A percentile compares a stretch with the other conserved stretches of the same genome.
These are phyloP conservation scores for Tachina grossa DNA, from an alignment of 2,888 invertebrate genomes.

Conservation along the genomic window DNA sequence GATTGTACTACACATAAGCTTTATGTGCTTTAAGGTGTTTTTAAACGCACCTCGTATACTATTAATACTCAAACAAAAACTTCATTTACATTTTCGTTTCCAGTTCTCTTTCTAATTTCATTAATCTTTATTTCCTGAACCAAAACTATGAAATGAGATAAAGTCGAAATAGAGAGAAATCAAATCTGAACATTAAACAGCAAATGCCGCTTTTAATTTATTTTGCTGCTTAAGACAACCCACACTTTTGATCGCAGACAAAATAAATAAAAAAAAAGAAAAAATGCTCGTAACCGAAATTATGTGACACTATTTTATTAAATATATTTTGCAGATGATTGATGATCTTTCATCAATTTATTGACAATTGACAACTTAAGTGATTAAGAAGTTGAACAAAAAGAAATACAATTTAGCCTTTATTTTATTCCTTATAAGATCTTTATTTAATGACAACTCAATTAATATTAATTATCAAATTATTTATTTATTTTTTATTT, in stretches of 20 bases:
- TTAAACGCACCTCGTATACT: not conserved
- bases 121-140: conserved; percentile 17
- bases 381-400: conserved; percentile 19
- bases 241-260: conserved; percentile 33
- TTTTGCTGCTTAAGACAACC: conserved; percentile 27
- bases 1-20: no score
- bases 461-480: conserved; percentile 55
- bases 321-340: conserved; percentile 50
- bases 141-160: conserved; percentile 35
- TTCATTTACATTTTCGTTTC: conserved; percentile 3
- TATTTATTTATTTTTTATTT: not conserved
- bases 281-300: conserved; percentile 8
- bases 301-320: conserved; percentile 24
- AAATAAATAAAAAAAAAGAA: not conserved
- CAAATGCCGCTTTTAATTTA: conserved; percentile 45
- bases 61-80: not conserved
- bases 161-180: conserved; percentile 36
- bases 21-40: no score
- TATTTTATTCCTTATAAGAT: not conserved
- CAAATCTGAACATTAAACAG: conserved; percentile 39
- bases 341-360: conserved; percentile 56
- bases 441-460: conserved; percentile 58
- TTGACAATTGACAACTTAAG: conserved; percentile 58
- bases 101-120: conserved; percentile 32
- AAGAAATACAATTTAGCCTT: not conserved